Evolutionary conservation across 2,113 vertebrate species (phyloP), one percentile per base, ranked within the genome.

Genomic region (Empidonax alnorum): DNA sequence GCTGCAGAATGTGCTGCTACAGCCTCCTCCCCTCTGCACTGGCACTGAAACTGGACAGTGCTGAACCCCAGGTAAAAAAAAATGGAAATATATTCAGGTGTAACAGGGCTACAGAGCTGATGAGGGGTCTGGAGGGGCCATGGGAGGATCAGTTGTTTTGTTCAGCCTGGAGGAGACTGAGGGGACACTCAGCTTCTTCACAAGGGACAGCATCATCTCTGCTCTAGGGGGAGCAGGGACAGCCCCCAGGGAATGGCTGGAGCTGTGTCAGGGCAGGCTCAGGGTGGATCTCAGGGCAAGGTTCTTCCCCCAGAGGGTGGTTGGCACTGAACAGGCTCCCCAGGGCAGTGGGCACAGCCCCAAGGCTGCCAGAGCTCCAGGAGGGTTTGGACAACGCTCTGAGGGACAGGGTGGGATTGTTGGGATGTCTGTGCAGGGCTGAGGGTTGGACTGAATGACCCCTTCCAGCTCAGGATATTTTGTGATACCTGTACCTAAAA

Each of bases 401-500:
- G 49, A 63, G 58, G 67, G 49, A 21, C 67, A 79, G 75, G 58
- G 2, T 17, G 75, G 58, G 20, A 0, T 1, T 71, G 28, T 0
- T 56, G 66, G 58, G 55, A 55, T 1, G 28, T 6, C 49, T 87
- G 67, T 0, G 41, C 85, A 72, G 49, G 75, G 20, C 0, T 5
- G 4, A 74, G 47, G 0, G 12, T 0, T n/a, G 84, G 1, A 1
- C 2, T 79, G 2, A 33, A 0, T 9, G n/a, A 1, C 56, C 50
- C 25, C 25, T 39, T 25, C 21, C 86, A 44, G 0, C 39, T 78
- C 33, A 28, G 47, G 19, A 23, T 0, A 24, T 23, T 33, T 52
- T 37, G 4, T 58, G 27, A 50, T 10, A 59, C 4, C 30, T 18
- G 4, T 12, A 24, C 18, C 30, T 47, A 42, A 71, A 76, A 76